Base-by-base conservation (phyloP, 2,797 vertebrate species). In the Acestrorhynchus altus region DNA sequence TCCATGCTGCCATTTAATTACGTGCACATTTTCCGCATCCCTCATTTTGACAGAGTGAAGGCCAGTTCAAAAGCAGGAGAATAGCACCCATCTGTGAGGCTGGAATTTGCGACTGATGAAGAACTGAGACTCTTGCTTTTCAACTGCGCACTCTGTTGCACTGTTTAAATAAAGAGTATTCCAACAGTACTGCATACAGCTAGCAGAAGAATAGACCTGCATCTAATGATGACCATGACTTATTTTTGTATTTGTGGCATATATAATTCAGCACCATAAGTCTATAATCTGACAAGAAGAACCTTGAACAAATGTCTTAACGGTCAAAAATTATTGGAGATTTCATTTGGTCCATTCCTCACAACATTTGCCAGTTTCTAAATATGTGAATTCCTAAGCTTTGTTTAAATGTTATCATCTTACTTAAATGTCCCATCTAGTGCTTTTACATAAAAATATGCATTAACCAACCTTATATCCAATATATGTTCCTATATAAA, bases 1-100 rank as follows among this genome's bases (percentile, higher is more conserved):
- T 80, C 82, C 71, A 83, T 72, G 68, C 76, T 59, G 81, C 72
- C 84, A 84, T 87, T 89, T 87, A 82, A 88, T 87, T 84, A 86
- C 63, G 63, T 51, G 59, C 85, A 81, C 74, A 82, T 85, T 88
- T 83, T 86, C 82, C 79, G 57, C 75, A 85, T 79, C 82, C 82
- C 74, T 86, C 82, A 85, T 86, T 74, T 75, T 81, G 79, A 86
- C 71, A 78, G 74, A 81, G 81, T 67, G 49, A 66, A 67, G 72
- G 57, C 65, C 16, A 60, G 51, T 75, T 82, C 73, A 78, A 83
- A 81, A 68, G 52, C 68, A 12, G 20, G 49, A 57, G 64, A 57
- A 22, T 6, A 39, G 68, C 49, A 44, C 15, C 42, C 6, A 42
- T 20, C 63, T 60, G 11, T 73, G 47, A 54, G 68, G 28, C 54